Evolutionary conservation across 2,888 invertebrate genomes (phyloP).

Genomic region (Eumerus sabulonum): DNA sequence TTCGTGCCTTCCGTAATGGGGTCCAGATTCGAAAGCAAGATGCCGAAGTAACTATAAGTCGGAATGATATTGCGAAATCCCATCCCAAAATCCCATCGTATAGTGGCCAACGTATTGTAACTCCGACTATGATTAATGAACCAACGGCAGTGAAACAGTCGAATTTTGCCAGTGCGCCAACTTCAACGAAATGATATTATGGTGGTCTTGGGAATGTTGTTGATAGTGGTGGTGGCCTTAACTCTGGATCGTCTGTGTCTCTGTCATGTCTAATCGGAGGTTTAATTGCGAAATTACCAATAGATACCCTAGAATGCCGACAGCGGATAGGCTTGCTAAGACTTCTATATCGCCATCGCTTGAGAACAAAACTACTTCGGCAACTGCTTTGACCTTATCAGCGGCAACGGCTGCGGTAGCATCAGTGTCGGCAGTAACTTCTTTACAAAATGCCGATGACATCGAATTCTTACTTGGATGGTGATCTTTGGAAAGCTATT

Average conservation of each 20-base stretch:
- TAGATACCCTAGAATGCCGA: conserved; percentile 72
- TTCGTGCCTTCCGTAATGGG: conserved; percentile 91
- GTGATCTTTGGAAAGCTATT: too few relatives aligned
- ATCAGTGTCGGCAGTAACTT: conserved; percentile 5
- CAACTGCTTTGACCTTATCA: too few relatives aligned
- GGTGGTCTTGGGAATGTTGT: conserved; percentile 33
- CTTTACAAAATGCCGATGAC: conserved; percentile 67
- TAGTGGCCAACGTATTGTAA: conserved; percentile 77
- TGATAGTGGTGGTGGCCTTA: conserved; percentile 55
- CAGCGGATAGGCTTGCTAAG: conserved; percentile 69
- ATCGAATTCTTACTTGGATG: too few relatives aligned
- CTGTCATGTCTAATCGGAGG: conserved; percentile 74
- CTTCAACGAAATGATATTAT: conserved; percentile 1
- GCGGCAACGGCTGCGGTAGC: conserved; percentile 50
- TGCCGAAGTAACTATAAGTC: conserved; percentile 83
- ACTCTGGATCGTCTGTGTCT: conserved; percentile 35
- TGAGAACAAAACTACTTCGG: too few relatives aligned
- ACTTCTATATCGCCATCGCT: conserved; percentile 45
- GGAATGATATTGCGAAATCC: conserved; percentile 84
- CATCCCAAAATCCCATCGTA: conserved; percentile 86
- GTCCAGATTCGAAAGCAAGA: conserved; percentile 80
- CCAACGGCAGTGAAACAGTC: conserved; percentile 78
- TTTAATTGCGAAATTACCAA: conserved; percentile 76
- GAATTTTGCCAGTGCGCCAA: conserved; percentile 74
- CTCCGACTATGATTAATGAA: conserved; percentile 78